phyloP scores from a whole-genome alignment of 2,888 invertebrate genomes.

The Stenolophus ochropezus region DNA sequence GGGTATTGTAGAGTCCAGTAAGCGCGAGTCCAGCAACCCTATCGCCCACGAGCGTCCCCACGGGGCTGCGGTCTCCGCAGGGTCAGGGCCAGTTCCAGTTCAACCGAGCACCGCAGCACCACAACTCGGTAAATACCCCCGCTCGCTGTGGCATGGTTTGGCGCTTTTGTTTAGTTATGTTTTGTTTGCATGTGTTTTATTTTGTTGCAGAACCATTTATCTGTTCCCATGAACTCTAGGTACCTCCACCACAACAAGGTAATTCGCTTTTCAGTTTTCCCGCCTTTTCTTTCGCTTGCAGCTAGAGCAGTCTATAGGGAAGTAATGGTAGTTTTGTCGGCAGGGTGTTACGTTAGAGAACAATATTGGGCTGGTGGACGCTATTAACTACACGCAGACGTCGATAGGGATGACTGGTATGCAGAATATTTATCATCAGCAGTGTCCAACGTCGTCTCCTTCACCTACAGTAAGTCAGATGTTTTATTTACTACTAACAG shows the following conservation, averaged over 20 bases:
- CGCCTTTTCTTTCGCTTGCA: neutral
- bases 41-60: constrained; percentile 80
- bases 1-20: constrained; percentile 77
- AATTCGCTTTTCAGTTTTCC: constrained; percentile 63
- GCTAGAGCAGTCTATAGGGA: neutral
- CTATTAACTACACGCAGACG: constrained; percentile 73
- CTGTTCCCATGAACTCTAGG: constrained; percentile 90
- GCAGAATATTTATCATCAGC: constrained; percentile 68
- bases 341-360: constrained; percentile 80
- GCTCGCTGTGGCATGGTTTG: constrained; percentile 70
- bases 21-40: constrained; percentile 83
- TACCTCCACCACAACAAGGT: constrained; percentile 89
- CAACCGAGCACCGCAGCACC: constrained; percentile 66
- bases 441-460: constrained; percentile 76
- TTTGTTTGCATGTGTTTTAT: constrained; percentile 75
- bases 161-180: constrained; percentile 74
- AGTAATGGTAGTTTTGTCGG: constrained; percentile 62
- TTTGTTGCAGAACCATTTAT: constrained; percentile 91
- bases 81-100: constrained; percentile 71
- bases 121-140: constrained; percentile 65
- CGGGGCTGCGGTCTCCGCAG: constrained; percentile 70
- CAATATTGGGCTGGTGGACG: constrained; percentile 77
- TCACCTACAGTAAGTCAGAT: constrained; percentile 77
- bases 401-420: constrained; percentile 69
- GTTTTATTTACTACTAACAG: too few relatives aligned